A percentile compares a stretch with the other conserved stretches of the same genome.
These are phyloP conservation scores for Molothrus aeneus DNA, from an alignment of 2,797 vertebrate genomes.

Conservation along the genomic window DNA sequence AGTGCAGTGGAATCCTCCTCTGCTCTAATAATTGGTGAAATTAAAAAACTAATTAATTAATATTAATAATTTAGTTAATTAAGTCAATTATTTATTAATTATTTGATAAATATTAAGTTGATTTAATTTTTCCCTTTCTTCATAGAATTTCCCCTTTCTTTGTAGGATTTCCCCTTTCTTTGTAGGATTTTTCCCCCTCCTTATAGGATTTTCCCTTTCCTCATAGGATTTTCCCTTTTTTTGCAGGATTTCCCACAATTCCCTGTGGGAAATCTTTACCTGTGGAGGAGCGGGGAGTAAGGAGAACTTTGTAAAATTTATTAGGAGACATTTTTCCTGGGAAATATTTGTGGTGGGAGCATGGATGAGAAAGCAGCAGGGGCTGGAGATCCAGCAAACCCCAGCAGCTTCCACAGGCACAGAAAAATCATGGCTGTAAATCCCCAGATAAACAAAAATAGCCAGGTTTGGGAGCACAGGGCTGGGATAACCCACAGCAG, in stretches of 20 bases:
- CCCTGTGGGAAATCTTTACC: neutral
- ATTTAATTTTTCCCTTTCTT: neutral
- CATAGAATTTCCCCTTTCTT: neutral
- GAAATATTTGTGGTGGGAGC: neutral
- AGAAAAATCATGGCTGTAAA: neutral
- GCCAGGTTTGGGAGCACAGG: neutral
- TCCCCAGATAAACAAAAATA: rapidly evolving
- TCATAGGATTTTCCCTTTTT: neutral
- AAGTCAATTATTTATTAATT: too few species aligned
- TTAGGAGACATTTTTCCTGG: neutral
- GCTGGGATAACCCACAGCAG: neutral
- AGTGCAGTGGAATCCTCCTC: rapidly evolving
- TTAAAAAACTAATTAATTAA: rapidly evolving
- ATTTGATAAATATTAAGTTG: neutral
- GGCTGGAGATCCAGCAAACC: neutral
- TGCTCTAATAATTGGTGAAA: neutral
- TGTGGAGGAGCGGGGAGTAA: rapidly evolving
- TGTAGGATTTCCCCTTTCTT: neutral
- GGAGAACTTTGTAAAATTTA: neutral
- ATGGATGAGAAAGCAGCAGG: neutral
- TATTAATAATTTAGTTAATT: neutral
- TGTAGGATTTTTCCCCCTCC: neutral
- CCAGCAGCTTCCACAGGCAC: rapidly evolving
- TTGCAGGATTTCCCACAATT: neutral
- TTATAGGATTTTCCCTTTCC: neutral